These are phyloP conservation scores for Fragum fragum DNA, from an alignment of 2,888 invertebrate genomes.

Conservation along the genomic window DNA sequence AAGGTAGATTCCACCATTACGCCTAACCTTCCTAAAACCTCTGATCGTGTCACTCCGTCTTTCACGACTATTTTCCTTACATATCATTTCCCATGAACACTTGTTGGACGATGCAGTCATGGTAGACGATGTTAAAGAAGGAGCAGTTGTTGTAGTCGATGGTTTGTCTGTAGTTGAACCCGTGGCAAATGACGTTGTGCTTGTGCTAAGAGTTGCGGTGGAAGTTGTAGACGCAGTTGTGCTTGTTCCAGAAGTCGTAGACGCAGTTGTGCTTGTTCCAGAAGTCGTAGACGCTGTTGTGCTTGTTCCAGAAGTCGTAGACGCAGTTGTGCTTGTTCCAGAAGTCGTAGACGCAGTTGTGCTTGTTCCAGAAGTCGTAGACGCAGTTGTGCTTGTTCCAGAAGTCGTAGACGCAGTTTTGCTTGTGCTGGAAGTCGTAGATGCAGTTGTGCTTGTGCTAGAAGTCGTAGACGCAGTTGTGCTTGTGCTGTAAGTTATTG, in stretches of 20 bases:
- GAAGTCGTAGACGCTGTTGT: neutral
- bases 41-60: too few relatives aligned
- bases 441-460: neutral
- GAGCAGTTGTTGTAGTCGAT: neutral
- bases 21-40: too few relatives aligned
- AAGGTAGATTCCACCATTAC: too few relatives aligned
- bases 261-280: neutral
- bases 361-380: neutral
- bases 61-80: too few relatives aligned
- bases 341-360: neutral
- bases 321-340: neutral
- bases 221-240: neutral
- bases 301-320: neutral
- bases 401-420: conserved; percentile 5
- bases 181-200: neutral
- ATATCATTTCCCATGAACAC: too few relatives aligned
- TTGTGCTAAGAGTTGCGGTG: neutral
- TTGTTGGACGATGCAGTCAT: neutral
- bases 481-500: conserved; percentile 20
- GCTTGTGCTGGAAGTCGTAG: too few relatives aligned
- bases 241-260: neutral
- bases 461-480: conserved; percentile 2
- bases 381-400: neutral
- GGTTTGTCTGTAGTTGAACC: neutral
- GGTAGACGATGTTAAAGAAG: neutral